Base-by-base conservation (phyloP, 2,113 vertebrate species). In the Anoura caudifer region DNA sequence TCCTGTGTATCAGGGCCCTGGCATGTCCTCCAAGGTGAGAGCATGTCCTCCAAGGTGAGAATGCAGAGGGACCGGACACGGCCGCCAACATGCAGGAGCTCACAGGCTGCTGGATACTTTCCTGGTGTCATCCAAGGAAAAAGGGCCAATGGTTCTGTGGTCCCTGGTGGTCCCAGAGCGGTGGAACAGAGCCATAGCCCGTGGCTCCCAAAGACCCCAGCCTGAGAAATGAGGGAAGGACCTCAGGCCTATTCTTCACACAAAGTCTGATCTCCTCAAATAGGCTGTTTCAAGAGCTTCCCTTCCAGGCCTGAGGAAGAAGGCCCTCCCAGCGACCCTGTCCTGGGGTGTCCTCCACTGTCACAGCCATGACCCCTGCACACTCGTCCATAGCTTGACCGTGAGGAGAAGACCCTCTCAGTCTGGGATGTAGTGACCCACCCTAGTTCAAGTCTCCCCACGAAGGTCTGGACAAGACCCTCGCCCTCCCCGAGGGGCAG, bases 1-100 rank as follows among this genome's bases (percentile, higher is more conserved):
- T 36, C 10, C n/a, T 41, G 2, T 26, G 15, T 11, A 15, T 0
- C 3, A 26, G 45, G 16, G 11, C 1, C 16, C 65, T 8, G 10
- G 47, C 7, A 11, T 26, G 77, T 43, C 69, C 7, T 7, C 65
- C n/a, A 52, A 5, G 13, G 13, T 24, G 24, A 13, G 26, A 3
- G 47, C 7, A 11, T 26, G 77, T 43, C 69, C 7, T 7, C 65
- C n/a, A 52, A 5, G 13, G 13, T 24, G 24, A 13, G 26, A 3
- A 65, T 3, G 3, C 50, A 91, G 69, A 59, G 15, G 67, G 59
- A 20, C 4, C 1, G 0, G 19, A 70, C 7, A 24, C 19, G 1
- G 45, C 36, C 28, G 0, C 24, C 83, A 41, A 3, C 0, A 3
- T 41, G 61, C 86, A n/a, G 67, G 65, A 38, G 7, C 17, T 54